A percentile compares a stretch with the other conserved stretches of the same genome.
Evolutionary conservation across 92 coral and sea anemone genomes (phyloP).

Genomic region (Diadumene lineata): DNA sequence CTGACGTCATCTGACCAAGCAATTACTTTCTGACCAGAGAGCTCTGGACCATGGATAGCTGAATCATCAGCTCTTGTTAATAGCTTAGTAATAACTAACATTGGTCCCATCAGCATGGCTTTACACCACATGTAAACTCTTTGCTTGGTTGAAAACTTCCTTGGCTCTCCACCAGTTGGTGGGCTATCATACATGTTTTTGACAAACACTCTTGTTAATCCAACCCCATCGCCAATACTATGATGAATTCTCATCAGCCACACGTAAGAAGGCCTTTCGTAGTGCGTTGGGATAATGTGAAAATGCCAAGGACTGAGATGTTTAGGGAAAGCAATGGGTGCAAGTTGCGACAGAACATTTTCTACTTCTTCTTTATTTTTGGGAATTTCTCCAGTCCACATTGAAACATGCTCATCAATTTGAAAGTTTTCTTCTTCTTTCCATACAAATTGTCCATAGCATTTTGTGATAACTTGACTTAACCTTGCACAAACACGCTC

Average conservation of each 20-base stretch:
- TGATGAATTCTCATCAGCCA: constrained; percentile 89
- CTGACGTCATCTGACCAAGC: constrained; percentile 91
- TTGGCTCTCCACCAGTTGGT: constrained; percentile 73
- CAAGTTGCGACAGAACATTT: constrained; percentile 65
- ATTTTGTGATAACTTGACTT: constrained; percentile 67
- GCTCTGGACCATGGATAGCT: constrained; percentile 76
- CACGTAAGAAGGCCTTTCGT: constrained; percentile 65
- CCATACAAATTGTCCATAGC: constrained; percentile 84
- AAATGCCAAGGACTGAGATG: constrained; percentile 93
- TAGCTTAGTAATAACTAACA: constrained; percentile 60
- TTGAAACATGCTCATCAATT: constrained; percentile 70
- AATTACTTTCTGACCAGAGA: constrained; percentile 75
- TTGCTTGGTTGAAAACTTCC: constrained; percentile 84
- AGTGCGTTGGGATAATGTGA: constrained; percentile 74
- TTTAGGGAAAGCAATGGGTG: constrained; percentile 60
- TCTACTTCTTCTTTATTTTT: constrained; percentile 65
- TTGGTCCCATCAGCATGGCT: constrained; percentile 79
- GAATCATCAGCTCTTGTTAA: constrained; percentile 74
- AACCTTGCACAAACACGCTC: constrained; percentile 81
- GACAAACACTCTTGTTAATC: constrained; percentile 83
- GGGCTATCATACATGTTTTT: constrained; percentile 84
- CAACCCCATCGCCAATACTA: constrained; percentile 93
- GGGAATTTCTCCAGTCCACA: constrained; percentile 79
- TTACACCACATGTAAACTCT: constrained; percentile 94
- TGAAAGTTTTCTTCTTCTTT: constrained; percentile 75